phyloP scores from a whole-genome alignment of 37 sponge, comb jelly and placozoan genomes.

The Beroe forskalii region DNA sequence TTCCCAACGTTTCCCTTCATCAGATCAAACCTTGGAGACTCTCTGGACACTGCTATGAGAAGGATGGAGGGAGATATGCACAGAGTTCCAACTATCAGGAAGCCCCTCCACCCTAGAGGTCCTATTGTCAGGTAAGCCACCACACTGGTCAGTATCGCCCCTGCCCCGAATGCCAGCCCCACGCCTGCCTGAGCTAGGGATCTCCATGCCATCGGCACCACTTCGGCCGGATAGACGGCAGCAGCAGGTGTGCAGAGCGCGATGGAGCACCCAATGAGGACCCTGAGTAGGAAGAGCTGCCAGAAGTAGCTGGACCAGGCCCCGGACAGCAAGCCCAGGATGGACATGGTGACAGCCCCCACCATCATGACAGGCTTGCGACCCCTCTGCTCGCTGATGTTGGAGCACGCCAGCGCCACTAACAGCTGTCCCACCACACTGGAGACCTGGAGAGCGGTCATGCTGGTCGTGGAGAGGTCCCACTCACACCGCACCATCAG shows the following conservation, averaged over 20 bases:
- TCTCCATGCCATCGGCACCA: not conserved
- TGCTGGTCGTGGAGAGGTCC: not conserved
- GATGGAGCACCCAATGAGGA: not conserved
- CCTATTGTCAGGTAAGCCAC: not conserved
- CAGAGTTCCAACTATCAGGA: not conserved
- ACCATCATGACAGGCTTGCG: not conserved
- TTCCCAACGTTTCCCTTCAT: not conserved
- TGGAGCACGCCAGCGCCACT: not conserved
- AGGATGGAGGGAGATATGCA: not conserved
- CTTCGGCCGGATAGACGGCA: not conserved
- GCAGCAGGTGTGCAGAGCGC: conserved; percentile 6
- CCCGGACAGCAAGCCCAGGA: not conserved
- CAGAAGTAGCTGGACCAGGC: not conserved
- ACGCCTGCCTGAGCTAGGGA: not conserved
- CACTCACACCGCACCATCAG: conserved; percentile 12
- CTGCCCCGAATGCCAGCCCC: not conserved
- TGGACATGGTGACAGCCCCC: not conserved
- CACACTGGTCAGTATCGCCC: not conserved
- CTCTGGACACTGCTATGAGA: not conserved
- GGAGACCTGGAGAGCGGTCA: conserved; percentile 9
- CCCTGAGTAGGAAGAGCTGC: not conserved
- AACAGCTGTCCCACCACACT: not conserved
- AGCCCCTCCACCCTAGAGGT: not conserved
- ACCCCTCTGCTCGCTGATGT: not conserved
- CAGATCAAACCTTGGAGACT: not conserved